Evolutionary conservation across 2,113 vertebrate genomes (phyloP), one percentile per base, ranked within the genome.

Genomic region (Chloropsis cyanopogon): DNA sequence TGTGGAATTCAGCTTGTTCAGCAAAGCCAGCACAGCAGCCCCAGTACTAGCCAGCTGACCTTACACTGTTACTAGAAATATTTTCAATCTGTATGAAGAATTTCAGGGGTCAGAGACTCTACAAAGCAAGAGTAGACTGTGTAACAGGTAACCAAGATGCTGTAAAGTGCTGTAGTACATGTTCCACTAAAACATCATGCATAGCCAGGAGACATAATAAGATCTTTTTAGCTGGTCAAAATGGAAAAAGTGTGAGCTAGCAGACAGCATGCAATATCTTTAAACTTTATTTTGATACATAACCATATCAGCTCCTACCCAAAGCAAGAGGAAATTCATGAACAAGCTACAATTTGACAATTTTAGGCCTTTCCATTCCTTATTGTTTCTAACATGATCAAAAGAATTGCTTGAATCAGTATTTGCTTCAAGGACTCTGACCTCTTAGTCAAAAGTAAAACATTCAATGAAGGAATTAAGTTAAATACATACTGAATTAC

Each of bases 161-260:
- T 50, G 4, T 44, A 70, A 80, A 88, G 91, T 1, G 2, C 18
- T 49, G 49, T 18, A 59, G 6, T n/a, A 56, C 0, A 0, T 21
- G 15, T 25, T 42, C 44, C 12, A 35, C 14, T 23, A 65, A 47
- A 73, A 81, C 7, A 3, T 3, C 56, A 68, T 3, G 4, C 0
- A 0, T 21, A 59, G 20, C 9, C 41, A 64, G 22, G 9, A 73
- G 14, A 13, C 63, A 12, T 2, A 71, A 24, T 8, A 37, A 63
- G n/a, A 29, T 39, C 13, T 24, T 81, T 49, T 42, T 24, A 81
- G 11, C 14, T 52, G 1, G 8, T 71, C 11, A 78, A 92, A 96
- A 73, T 57, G 6, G 12, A 68, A 86, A 28, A 68, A 35, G 12
- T 9, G 28, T 23, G 11, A 75, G 41, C 16, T 41, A 92, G 23